Evolutionary conservation across 2,113 vertebrate genomes (phyloP), one percentile per base, ranked within the genome.

Genomic region (Myodes glareolus): DNA sequence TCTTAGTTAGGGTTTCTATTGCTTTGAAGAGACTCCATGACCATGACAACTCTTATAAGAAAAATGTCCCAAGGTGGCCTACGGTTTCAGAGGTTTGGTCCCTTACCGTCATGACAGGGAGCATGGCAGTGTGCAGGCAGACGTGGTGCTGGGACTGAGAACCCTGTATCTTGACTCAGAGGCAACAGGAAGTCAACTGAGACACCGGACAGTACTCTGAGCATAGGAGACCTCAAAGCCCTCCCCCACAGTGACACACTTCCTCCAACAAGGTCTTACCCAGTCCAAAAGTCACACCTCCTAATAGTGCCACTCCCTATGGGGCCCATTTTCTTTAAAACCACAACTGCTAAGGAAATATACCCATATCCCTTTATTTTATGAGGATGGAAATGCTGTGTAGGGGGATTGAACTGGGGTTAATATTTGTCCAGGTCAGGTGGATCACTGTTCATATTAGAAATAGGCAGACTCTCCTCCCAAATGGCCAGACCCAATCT

Each of bases 401-500:
- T 39, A 76, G 72, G 88, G 50, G 36, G 80, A 8, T 50, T 94
- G 90, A 75, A 47, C 52, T 61, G 36, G 67, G 63, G n/a, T 72
- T 80, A 55, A 58, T 63, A 13, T 87, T 80, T 86, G n/a, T 33
- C 8, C n/a, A 68, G 63, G 42, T 7, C 10, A 95, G 50, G 50
- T 33, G 29, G 14, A 68, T 84, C 68, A 85, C 63, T 67, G 84
- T 85, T 70, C 16, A 14, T 50, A 55, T 52, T 58, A 81, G 39
- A 92, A 91, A 67, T 81, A 94, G 76, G 77, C 89, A 97, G 86
- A 77, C 86, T 61, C 45, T 39, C 81, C 75, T 91, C 91, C 95
- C 82, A 93, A 72, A 95, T 90, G 84, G 91, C 17, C 72, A 85
- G 0, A 58, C 8, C n/a, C 90, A 77, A 81, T 86, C 81, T 2